A percentile compares a stretch with the other conserved stretches of the same genome.
These are phyloP conservation scores for Syritta pipiens DNA, from an alignment of 2,888 invertebrate species.

Conservation along the genomic window DNA sequence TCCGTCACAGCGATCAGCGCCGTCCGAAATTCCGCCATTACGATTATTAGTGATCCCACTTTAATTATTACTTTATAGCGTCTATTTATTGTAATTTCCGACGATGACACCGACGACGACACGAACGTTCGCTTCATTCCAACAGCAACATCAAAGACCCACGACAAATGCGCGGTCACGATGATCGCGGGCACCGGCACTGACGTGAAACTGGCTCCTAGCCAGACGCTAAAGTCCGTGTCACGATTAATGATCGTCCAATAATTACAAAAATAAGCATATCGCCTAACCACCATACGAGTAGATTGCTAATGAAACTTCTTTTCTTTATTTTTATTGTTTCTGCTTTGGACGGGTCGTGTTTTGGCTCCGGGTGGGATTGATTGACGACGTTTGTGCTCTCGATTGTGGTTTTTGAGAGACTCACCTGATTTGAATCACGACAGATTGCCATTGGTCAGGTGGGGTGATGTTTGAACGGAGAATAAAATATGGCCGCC, in stretches of 20 bases:
- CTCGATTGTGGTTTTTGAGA: too few relatives aligned
- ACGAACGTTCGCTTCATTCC: neutral
- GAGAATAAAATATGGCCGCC: too few relatives aligned
- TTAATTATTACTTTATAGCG: constrained; percentile 37
- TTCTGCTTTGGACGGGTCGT: too few relatives aligned
- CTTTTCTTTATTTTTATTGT: too few relatives aligned
- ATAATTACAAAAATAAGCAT: constrained; percentile 57
- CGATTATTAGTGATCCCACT: constrained; percentile 37
- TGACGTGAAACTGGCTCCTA: constrained; percentile 4
- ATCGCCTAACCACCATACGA: constrained; percentile 24
- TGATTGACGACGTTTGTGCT: too few relatives aligned
- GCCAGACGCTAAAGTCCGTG: constrained; percentile 47
- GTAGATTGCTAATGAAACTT: too few relatives aligned
- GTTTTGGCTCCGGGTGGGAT: too few relatives aligned
- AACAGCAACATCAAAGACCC: constrained; percentile 18
- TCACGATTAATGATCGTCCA: constrained; percentile 55
- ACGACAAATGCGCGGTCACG: constrained; percentile 44
- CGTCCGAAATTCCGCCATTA: constrained; percentile 24
- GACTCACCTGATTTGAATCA: too few relatives aligned
- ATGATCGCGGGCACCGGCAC: neutral
- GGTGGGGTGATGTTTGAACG: too few relatives aligned
- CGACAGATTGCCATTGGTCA: too few relatives aligned
- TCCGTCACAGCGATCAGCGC: constrained; percentile 37
- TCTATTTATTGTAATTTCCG: constrained; percentile 36
- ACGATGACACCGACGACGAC: neutral